Base-by-base conservation (phyloP, 1,140 invertebrate species). In the Chironomus striatipennis region DNA sequence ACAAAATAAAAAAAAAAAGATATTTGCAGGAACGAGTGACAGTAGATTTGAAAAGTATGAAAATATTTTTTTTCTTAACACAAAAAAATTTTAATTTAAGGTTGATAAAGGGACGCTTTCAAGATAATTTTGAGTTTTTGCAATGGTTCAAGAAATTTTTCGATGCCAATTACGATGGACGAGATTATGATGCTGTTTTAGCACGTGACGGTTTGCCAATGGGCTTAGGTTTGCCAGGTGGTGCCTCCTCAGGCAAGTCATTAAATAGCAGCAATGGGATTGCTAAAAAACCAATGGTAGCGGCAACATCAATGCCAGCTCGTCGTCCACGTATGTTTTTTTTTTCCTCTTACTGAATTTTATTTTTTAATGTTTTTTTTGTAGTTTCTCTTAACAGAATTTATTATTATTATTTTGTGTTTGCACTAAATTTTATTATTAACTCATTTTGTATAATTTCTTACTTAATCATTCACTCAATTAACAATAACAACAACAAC, bases 141-240 rank as follows among this genome's bases (percentile, higher is more conserved):
- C 97, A 98, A 87, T 98, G 97, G 97, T 98, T 99, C 87, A 98
- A 98, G 88, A 97, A 97, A 84, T 98, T 98, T 85, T 98, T 98
- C 86, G 97, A 98, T 86, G 95, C 95, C 76, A 98, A 99, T 87
- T 98, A 96, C 86, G 90, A 91, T 82, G 95, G 94, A 80, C 88
- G 89, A 77, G 93, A 94, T 76, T 98, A 98, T 84, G 93, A 98
- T 87, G 90, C 97, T 67, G 83, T 95, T 77, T 88, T 87, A 74
- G 91, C 92, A 79, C 87, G 97, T 78, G 91, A 91, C 78, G 93
- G 93, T 77, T 90, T 95, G 80, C 83, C 87, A 12, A 89, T 97
- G 87, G 94, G 93, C 76, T 85, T 87, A 76, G 87, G 81, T 74
- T 77, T 80, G 20, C 83, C 80, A 78, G 84, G 88, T 77, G 88